A percentile compares a stretch with the other conserved stretches of the same genome.
Evolutionary conservation across 2,888 invertebrate species (phyloP).

Genomic region (Lasioglossum morio): DNA sequence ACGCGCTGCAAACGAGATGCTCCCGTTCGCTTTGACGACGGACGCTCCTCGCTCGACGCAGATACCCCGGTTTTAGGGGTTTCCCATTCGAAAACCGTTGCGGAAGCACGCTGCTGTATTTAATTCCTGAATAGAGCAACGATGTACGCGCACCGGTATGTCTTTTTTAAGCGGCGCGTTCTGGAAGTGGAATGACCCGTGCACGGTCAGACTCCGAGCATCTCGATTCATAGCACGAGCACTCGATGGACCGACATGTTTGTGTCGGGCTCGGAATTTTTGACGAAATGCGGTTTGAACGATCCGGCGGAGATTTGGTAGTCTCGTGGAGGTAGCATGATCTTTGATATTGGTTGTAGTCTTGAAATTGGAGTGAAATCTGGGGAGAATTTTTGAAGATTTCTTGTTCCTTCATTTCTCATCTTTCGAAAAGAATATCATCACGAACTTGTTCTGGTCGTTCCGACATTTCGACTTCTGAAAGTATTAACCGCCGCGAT

Average conservation of each 20-base stretch:
- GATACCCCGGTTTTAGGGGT: neutral
- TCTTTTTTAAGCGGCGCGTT: neutral
- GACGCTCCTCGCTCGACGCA: neutral
- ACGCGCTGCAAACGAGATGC: neutral
- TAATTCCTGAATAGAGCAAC: neutral
- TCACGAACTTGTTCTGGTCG: rapidly evolving
- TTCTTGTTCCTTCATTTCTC: neutral
- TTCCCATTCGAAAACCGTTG: neutral
- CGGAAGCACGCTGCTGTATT: neutral
- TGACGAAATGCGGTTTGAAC: neutral
- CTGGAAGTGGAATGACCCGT: neutral
- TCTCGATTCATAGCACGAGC: neutral
- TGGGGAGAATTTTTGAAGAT: neutral
- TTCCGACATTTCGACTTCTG: neutral
- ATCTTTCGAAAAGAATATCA: neutral
- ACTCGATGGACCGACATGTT: neutral
- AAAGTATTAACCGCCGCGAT: neutral
- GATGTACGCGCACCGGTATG: neutral
- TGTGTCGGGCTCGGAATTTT: neutral
- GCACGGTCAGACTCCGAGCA: neutral
- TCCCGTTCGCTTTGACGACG: slow-evolving; percentile 6
- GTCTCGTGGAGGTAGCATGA: neutral
- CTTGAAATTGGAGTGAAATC: too few relatives aligned
- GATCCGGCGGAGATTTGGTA: neutral
- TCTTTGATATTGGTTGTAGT: neutral